A percentile compares a stretch with the other conserved stretches of the same genome.
These are phyloP conservation scores for Gymnodraco acuticeps DNA, from an alignment of 2,797 vertebrate genomes.

Conservation along the genomic window DNA sequence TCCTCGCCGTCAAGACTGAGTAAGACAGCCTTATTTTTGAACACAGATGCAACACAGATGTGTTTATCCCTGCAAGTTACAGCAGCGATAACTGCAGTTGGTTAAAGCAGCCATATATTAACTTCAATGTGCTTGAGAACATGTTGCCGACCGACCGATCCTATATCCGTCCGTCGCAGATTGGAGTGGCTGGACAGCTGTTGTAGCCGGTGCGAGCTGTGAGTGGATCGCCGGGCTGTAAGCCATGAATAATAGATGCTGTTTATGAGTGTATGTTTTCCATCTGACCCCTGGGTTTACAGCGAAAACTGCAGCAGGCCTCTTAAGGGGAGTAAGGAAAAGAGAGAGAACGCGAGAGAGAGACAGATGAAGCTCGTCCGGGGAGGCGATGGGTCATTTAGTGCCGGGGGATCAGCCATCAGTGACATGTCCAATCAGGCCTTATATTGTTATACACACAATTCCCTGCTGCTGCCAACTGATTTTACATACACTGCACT, in stretches of 20 bases:
- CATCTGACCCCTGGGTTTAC: slow-evolving; percentile 90
- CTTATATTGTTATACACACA: slow-evolving; percentile 62
- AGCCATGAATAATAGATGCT: slow-evolving; percentile 89
- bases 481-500: slow-evolving; percentile 37
- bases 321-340: slow-evolving; percentile 75
- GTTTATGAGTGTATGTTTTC: slow-evolving; percentile 91
- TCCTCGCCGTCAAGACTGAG: slow-evolving; percentile 44
- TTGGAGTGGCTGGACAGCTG: slow-evolving; percentile 74
- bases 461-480: slow-evolving; percentile 22
- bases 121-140: slow-evolving; percentile 41
- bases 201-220: slow-evolving; percentile 62
- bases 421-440: slow-evolving; percentile 86
- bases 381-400: slow-evolving; percentile 77
- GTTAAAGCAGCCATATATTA: slow-evolving; percentile 55
- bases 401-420: slow-evolving; percentile 83
- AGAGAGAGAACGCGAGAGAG: slow-evolving; percentile 12
- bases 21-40: slow-evolving; percentile 27
- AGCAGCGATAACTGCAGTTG: slow-evolving; percentile 45
- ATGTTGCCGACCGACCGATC: slow-evolving; percentile 35
- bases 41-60: slow-evolving; percentile 74
- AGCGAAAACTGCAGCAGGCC: slow-evolving; percentile 79
- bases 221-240: slow-evolving; percentile 81
- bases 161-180: slow-evolving; percentile 45
- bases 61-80: slow-evolving; percentile 55
- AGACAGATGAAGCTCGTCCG: slow-evolving; percentile 81